These are phyloP conservation scores for Megaceryle maxima DNA, from an alignment of 2,113 vertebrate genomes.

Conservation along the genomic window DNA sequence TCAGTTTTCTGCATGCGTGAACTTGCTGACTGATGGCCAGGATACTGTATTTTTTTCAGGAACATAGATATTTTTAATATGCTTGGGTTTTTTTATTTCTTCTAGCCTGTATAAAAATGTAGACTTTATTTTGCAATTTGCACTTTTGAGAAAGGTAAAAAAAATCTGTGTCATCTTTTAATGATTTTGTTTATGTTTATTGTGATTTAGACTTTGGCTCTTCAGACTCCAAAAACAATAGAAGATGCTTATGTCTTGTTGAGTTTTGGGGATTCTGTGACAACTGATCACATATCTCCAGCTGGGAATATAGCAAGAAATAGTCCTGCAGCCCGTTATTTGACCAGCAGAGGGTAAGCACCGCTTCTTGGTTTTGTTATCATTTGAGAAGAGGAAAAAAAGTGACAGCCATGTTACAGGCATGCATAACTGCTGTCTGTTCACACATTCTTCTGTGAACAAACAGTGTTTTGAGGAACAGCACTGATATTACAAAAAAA, in stretches of 20 bases:
- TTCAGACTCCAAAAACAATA: slow-evolving; percentile 81
- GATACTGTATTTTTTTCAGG: not conserved
- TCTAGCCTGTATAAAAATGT: not conserved
- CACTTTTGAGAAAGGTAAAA: not conserved
- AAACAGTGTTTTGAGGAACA: not conserved
- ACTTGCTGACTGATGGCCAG: not conserved
- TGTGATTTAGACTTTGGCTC: slow-evolving; percentile 80
- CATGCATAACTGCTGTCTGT: not conserved
- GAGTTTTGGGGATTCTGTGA: slow-evolving; percentile 94
- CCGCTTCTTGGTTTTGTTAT: not conserved
- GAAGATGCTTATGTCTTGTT: slow-evolving; percentile 88
- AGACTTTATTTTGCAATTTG: not conserved
- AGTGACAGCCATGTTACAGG: not conserved
- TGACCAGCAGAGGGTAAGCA: slow-evolving; percentile 86
- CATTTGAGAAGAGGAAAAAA: not conserved
- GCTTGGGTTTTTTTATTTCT: not conserved
- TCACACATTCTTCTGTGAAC: not conserved
- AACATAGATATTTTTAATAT: not conserved
- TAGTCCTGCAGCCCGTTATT: slow-evolving; percentile 91
- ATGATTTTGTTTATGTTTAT: not conserved
- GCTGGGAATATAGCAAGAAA: slow-evolving; percentile 96
- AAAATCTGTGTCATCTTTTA: not conserved
- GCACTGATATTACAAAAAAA: not conserved
- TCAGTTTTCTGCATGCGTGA: not conserved
- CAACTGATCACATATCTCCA: slow-evolving; percentile 97